A percentile compares a stretch with the other conserved stretches of the same genome.
Conservation (phyloP, 2,113 vertebrate species). For the Periophthalmus modestus region DNA sequence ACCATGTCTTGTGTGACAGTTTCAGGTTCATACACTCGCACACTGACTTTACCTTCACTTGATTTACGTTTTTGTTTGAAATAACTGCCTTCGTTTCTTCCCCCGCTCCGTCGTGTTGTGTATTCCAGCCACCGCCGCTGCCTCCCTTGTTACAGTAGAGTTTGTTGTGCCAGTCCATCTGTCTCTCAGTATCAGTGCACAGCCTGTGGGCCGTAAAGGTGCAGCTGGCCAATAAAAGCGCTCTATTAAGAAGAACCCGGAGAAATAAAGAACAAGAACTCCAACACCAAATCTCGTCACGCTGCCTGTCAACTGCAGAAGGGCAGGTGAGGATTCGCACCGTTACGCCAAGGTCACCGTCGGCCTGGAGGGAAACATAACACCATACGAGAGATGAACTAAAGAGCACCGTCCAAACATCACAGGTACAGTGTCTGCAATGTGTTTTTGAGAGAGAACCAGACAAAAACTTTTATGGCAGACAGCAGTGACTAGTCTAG, state of each 20-base stretch:
- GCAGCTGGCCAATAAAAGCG: constrained; percentile 34
- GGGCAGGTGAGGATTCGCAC: constrained; percentile 13
- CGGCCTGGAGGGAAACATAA: background rate
- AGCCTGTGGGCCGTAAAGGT: constrained; percentile 46
- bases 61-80: too few relatives aligned
- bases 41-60: too few relatives aligned
- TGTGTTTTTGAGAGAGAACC: background rate
- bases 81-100: background rate
- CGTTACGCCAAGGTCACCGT: background rate
- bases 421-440: background rate
- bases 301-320: constrained; percentile 20
- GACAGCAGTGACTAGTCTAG: too few relatives aligned
- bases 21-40: too few relatives aligned
- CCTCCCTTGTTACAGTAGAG: constrained; percentile 15
- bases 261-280: constrained; percentile 14
- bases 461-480: background rate
- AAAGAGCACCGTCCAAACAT: too few relatives aligned
- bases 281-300: constrained; percentile 36
- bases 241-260: constrained; percentile 37
- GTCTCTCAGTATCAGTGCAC: constrained; percentile 21
- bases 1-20: too few relatives aligned
- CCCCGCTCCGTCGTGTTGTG: constrained; percentile 9
- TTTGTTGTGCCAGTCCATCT: constrained; percentile 30
- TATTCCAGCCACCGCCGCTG: constrained; percentile 3
- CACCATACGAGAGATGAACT: background rate